Evolutionary conservation across 2,113 vertebrate genomes (phyloP).

Genomic region (Oryzias woworae): DNA sequence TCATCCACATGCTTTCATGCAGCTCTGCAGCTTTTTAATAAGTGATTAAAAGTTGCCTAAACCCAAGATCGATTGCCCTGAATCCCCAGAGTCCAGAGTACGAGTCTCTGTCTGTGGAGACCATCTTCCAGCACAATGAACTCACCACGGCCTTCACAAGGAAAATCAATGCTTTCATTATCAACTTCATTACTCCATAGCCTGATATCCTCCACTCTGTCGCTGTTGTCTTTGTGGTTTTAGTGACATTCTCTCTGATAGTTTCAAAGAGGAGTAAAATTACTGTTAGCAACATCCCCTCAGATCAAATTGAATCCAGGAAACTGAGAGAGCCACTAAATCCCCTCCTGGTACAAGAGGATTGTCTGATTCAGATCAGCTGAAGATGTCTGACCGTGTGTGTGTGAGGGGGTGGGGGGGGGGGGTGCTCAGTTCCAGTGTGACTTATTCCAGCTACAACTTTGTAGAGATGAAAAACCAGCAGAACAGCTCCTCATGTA

Average conservation of each 20-base stretch:
- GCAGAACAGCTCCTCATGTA: not conserved
- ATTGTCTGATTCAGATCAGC: not conserved
- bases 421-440: slow-evolving; percentile 5
- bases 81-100: slow-evolving; percentile 45
- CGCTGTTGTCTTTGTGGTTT: slow-evolving; percentile 25
- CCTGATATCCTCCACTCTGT: slow-evolving; percentile 25
- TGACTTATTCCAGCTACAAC: slow-evolving; percentile 3
- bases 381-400: not conserved
- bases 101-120: slow-evolving; percentile 43
- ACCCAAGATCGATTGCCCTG: slow-evolving; percentile 51
- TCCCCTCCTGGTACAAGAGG: not conserved
- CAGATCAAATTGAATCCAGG: slow-evolving; percentile 13
- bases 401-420: not conserved
- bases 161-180: slow-evolving; percentile 71
- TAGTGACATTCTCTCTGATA: slow-evolving; percentile 25
- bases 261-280: slow-evolving; percentile 27
- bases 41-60: slow-evolving; percentile 54
- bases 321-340: slow-evolving; percentile 8
- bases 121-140: slow-evolving; percentile 59
- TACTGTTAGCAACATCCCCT: slow-evolving; percentile 21
- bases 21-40: slow-evolving; percentile 11
- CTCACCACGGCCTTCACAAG: slow-evolving; percentile 28
- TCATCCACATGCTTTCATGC: not conserved
- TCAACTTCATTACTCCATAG: slow-evolving; percentile 58
- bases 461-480: slow-evolving; percentile 2